These are phyloP conservation scores for Tethea ocularis DNA, from an alignment of 2,888 invertebrate species.

Conservation along the genomic window DNA sequence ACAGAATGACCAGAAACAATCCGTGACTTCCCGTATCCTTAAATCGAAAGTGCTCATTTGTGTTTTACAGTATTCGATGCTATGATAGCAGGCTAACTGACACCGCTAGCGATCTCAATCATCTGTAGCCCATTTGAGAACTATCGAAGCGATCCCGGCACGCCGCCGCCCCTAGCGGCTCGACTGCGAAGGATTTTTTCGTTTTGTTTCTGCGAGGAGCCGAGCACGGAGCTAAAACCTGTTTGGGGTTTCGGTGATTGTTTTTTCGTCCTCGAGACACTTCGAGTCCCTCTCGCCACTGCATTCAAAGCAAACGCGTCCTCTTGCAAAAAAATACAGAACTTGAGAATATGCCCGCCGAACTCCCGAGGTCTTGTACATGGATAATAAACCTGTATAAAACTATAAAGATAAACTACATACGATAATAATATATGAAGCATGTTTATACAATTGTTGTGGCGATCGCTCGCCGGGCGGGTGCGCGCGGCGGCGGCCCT, in stretches of 20 bases:
- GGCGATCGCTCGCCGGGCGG: conserved; percentile 42
- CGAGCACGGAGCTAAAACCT: conserved; percentile 68
- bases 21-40: conserved; percentile 31
- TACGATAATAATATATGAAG: conserved; percentile 55
- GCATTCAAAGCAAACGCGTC: conserved; percentile 52
- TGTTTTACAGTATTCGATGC: conserved; percentile 34
- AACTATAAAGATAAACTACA: conserved; percentile 50
- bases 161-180: conserved; percentile 48
- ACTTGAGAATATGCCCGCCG: conserved; percentile 60
- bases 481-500: conserved; percentile 42
- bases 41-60: conserved; percentile 44
- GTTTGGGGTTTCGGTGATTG: conserved; percentile 76
- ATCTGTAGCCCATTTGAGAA: conserved; percentile 61
- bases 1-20: conserved; percentile 25
- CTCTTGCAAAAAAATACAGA: conserved; percentile 65
- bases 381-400: conserved; percentile 58
- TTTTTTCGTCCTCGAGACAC: conserved; percentile 70
- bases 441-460: conserved; percentile 51
- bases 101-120: conserved; percentile 57
- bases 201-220: conserved; percentile 72
- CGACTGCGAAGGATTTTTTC: conserved; percentile 67
- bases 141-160: conserved; percentile 48
- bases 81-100: conserved; percentile 41
- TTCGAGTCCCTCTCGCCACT: conserved; percentile 51
- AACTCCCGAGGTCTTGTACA: conserved; percentile 65